These are phyloP conservation scores for Drosophila prolongata DNA, from an alignment of 2,888 invertebrate species.

Conservation along the genomic window DNA sequence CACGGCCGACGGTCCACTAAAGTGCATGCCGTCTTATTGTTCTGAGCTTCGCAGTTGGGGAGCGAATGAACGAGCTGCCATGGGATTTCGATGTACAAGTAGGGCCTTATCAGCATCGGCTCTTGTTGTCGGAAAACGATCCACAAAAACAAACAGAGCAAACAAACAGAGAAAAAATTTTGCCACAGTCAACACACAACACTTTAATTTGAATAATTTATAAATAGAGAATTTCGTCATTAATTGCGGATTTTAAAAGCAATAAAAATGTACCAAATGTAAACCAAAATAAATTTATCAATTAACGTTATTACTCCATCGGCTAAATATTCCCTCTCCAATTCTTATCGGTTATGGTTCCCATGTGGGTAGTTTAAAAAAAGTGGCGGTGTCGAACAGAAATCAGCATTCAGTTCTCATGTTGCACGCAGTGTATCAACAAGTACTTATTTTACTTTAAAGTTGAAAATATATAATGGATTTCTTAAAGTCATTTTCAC, in stretches of 20 bases:
- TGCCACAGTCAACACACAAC: too few species aligned
- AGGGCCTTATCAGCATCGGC: slow-evolving; percentile 26
- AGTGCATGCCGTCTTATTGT: slow-evolving; percentile 31
- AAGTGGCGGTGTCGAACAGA: background rate
- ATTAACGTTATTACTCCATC: background rate
- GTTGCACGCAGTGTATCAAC: too few species aligned
- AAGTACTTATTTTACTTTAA: too few species aligned
- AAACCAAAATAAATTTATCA: background rate
- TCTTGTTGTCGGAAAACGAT: slow-evolving; percentile 4
- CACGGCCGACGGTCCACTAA: slow-evolving; percentile 9
- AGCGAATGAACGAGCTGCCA: slow-evolving; percentile 37
- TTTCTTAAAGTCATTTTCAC: too few species aligned
- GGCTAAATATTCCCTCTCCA: background rate
- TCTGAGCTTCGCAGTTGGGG: slow-evolving; percentile 14
- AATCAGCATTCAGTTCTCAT: too few species aligned
- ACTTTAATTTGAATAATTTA: too few species aligned
- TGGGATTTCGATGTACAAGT: slow-evolving; percentile 3
- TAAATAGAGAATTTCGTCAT: too few species aligned
- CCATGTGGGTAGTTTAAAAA: background rate
- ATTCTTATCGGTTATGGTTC: background rate
- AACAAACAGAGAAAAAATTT: slow-evolving; percentile 5
- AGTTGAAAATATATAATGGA: too few species aligned
- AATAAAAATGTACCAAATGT: too few species aligned
- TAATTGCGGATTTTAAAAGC: too few species aligned
- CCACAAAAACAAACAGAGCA: background rate